These are phyloP conservation scores for Acrossocheilus wenchowensis DNA, from an alignment of 2,797 vertebrate species.

Conservation along the genomic window DNA sequence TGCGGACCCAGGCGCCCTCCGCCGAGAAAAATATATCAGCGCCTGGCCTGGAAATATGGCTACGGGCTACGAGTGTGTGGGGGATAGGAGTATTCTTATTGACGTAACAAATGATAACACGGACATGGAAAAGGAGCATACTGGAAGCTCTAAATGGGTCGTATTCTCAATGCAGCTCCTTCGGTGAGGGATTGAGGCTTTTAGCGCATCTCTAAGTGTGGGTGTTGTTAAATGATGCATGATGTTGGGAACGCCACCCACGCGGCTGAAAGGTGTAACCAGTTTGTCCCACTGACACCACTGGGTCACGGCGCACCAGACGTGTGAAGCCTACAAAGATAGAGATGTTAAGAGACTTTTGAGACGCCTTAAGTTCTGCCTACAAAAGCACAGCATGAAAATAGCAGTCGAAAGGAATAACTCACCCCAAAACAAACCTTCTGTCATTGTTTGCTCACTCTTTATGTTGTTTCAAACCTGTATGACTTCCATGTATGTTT, in stretches of 20 bases:
- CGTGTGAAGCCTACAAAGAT: conserved; percentile 1
- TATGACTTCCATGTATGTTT: not conserved
- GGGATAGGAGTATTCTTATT: conserved; percentile 61
- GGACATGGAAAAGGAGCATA: not conserved
- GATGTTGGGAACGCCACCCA: conserved; percentile 26
- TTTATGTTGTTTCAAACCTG: not conserved
- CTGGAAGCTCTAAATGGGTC: conserved; percentile 17
- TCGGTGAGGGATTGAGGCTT: conserved; percentile 16
- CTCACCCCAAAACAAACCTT: not conserved
- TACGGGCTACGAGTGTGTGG: conserved; percentile 51
- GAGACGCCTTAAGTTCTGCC: not conserved
- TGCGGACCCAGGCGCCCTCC: conserved; percentile 65
- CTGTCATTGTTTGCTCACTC: not conserved
- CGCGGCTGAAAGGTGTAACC: conserved; percentile 1
- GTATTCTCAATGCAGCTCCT: conserved; percentile 1
- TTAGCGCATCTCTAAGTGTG: conserved; percentile 16
- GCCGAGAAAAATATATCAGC: conserved; percentile 53
- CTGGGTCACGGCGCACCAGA: not conserved
- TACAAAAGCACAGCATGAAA: not conserved
- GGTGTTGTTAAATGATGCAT: conserved; percentile 35
- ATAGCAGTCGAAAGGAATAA: not conserved
- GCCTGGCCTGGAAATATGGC: conserved; percentile 50
- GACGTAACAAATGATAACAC: conserved; percentile 59
- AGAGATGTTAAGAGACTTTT: not conserved
- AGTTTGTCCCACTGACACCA: conserved; percentile 16